phyloP scores from a whole-genome alignment of 1,140 invertebrate genomes.

The Tribolium madens region DNA sequence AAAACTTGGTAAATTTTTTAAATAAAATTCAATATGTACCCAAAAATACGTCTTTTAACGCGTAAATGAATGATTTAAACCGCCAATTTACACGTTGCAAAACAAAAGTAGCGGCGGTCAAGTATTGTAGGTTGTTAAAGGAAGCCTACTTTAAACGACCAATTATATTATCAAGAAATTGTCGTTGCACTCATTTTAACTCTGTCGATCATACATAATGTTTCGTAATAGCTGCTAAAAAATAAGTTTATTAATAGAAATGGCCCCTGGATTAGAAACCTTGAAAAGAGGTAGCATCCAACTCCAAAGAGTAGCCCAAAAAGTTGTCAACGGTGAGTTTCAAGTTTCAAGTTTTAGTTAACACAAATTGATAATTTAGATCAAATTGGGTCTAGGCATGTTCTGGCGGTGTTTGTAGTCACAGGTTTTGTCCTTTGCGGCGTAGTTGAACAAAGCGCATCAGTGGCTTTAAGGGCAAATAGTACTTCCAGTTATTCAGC shows the following conservation, averaged over 20 bases:
- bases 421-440: slow-evolving; percentile 71
- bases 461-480: slow-evolving; percentile 69
- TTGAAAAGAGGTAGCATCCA: slow-evolving; percentile 71
- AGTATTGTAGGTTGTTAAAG: slow-evolving; percentile 1
- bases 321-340: slow-evolving; percentile 70
- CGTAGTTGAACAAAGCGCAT: slow-evolving; percentile 70
- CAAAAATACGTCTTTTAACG: too few relatives aligned
- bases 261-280: slow-evolving; percentile 54
- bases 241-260: background rate
- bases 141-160: slow-evolving; percentile 16
- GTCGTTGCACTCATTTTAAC: slow-evolving; percentile 1
- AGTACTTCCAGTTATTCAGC: slow-evolving; percentile 62
- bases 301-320: slow-evolving; percentile 68
- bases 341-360: background rate
- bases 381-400: slow-evolving; percentile 68
- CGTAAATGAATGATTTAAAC: too few relatives aligned
- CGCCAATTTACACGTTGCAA: too few relatives aligned
- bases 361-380: too few relatives aligned
- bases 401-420: slow-evolving; percentile 68
- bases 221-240: background rate
- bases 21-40: too few relatives aligned
- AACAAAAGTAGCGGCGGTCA: background rate
- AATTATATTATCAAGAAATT: slow-evolving; percentile 46
- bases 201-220: slow-evolving; percentile 1
- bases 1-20: too few relatives aligned